Conservation (phyloP, 2,797 vertebrate genomes). For the Tympanoctomys barrerae region DNA sequence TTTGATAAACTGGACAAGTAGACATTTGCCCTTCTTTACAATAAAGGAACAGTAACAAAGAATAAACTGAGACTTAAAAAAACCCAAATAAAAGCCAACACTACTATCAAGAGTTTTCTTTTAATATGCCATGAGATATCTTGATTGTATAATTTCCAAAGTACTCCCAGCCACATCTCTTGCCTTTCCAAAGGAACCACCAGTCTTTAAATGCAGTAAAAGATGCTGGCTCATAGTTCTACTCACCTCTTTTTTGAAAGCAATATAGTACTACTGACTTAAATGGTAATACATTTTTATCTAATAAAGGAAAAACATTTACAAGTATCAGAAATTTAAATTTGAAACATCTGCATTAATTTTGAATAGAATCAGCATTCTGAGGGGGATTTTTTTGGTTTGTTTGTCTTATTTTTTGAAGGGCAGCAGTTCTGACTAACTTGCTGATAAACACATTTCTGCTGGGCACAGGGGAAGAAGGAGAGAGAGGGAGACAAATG, state of each 20-base stretch:
- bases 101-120: slow-evolving; percentile 75
- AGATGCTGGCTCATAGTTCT: too few relatives aligned
- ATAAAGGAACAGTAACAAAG: slow-evolving; percentile 66
- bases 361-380: slow-evolving; percentile 76
- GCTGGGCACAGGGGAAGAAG: too few relatives aligned
- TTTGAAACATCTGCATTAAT: slow-evolving; percentile 81
- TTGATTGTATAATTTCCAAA: too few relatives aligned
- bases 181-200: too few relatives aligned
- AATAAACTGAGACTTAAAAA: slow-evolving; percentile 71
- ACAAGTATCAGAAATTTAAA: slow-evolving; percentile 83
- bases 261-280: too few relatives aligned
- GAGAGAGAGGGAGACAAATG: slow-evolving; percentile 71
- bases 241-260: too few relatives aligned
- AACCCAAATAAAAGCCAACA: slow-evolving; percentile 81
- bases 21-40: slow-evolving; percentile 37
- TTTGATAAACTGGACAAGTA: slow-evolving; percentile 70
- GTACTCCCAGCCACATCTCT: too few relatives aligned
- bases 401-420: not conserved
- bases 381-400: slow-evolving; percentile 35
- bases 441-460: too few relatives aligned
- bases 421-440: too few relatives aligned
- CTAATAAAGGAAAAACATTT: slow-evolving; percentile 80
- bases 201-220: too few relatives aligned
- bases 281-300: slow-evolving; percentile 50
- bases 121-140: too few relatives aligned